These are phyloP conservation scores for Tethya wilhelma DNA, from an alignment of 37 sponge, comb jelly and placozoan genomes.

Conservation along the genomic window DNA sequence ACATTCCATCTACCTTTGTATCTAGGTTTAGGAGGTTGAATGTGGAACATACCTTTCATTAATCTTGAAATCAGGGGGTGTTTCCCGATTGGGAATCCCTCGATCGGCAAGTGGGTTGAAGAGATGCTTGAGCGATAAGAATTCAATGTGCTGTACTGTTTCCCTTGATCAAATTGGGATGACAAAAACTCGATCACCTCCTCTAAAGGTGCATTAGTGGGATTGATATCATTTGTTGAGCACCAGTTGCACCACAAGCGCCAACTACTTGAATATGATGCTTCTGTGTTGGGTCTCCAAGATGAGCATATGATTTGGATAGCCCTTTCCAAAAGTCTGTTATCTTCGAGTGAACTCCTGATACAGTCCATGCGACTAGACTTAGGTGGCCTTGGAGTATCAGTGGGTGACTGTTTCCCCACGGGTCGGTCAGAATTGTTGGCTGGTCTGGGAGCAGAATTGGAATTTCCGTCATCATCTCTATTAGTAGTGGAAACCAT, in stretches of 20 bases:
- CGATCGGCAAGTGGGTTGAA: not conserved
- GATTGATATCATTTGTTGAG: too few species aligned
- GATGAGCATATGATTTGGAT: too few species aligned
- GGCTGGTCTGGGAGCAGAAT: not conserved
- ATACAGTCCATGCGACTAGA: constrained; percentile 39
- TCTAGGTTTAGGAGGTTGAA: too few species aligned
- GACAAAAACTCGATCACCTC: too few species aligned
- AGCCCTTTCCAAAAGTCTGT: constrained; percentile 12
- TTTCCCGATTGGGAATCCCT: not conserved
- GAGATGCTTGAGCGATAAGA: not conserved
- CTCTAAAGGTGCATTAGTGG: too few species aligned
- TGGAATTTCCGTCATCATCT: too few species aligned
- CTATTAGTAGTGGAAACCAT: not conserved
- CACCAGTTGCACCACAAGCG: constrained; percentile 6
- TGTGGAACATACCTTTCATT: too few species aligned
- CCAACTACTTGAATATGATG: constrained; percentile 15
- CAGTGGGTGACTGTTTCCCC: not conserved
- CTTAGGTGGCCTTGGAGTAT: not conserved
- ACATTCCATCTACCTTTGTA: too few species aligned
- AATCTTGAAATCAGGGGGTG: constrained; percentile 15
- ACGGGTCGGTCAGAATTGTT: not conserved
- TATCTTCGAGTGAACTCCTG: constrained; percentile 3
- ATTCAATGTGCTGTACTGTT: too few species aligned
- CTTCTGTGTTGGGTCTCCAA: constrained; percentile 14
- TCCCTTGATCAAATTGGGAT: too few species aligned